These are phyloP conservation scores for Castor canadensis DNA, from an alignment of 2,113 vertebrate genomes.

Conservation along the genomic window DNA sequence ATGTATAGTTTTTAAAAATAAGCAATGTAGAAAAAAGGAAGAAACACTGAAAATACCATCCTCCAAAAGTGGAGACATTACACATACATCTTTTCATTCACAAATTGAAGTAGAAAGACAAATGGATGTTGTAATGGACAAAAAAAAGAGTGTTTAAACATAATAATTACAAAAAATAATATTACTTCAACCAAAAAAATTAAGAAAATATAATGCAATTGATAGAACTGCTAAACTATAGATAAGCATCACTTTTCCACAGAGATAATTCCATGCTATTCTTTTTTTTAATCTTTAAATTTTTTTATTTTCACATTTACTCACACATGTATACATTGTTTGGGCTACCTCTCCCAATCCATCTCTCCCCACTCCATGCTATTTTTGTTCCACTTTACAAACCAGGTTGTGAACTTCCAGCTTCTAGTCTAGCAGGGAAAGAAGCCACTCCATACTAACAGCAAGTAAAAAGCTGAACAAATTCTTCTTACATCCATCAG, in stretches of 20 bases:
- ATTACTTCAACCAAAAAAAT: not conserved
- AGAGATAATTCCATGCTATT: not conserved
- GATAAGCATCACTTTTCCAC: not conserved
- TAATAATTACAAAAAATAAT: not conserved
- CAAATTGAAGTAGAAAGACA: not conserved
- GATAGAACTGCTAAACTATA: not conserved
- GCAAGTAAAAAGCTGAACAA: not conserved
- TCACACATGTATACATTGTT: too few relatives aligned
- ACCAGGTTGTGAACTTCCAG: not conserved
- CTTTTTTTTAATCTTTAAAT: too few relatives aligned
- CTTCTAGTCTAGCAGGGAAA: not conserved
- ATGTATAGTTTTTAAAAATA: conserved; percentile 3
- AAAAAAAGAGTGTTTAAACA: not conserved
- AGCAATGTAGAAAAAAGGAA: not conserved
- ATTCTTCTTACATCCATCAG: not conserved
- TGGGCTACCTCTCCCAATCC: too few relatives aligned
- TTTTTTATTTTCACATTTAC: too few relatives aligned
- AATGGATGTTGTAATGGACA: not conserved
- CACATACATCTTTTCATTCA: not conserved
- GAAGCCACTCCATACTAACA: not conserved
- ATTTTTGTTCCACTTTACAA: not conserved
- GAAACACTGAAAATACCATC: not conserved
- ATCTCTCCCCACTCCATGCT: too few relatives aligned
- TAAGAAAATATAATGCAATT: not conserved
- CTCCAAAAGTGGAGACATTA: not conserved